Evolutionary conservation across 2,888 invertebrate genomes (phyloP), one percentile per base, ranked within the genome.

Genomic region (Spatulosminthurus flaviceps): DNA sequence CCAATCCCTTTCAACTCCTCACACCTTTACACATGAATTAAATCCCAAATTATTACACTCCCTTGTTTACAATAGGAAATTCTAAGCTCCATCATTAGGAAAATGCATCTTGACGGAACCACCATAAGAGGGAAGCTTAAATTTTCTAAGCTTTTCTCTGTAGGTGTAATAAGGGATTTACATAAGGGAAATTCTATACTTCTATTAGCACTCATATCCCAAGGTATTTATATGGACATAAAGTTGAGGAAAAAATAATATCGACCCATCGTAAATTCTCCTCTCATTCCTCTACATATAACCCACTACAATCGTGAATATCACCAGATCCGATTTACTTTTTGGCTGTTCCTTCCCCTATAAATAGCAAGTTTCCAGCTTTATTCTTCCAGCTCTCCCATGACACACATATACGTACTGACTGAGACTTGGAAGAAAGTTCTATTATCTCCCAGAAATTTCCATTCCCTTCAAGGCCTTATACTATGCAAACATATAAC

Each of bases 221-320:
- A 0, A 21, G 72, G 21, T 74, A 19, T 42, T 19, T 26, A 34
- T 21, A 64, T n/a, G 61, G 0, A 66, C 21, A 69, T 28, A 67
- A 67, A 60, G 60, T 77, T 60, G 19, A 60, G 42, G 26, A 43
- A 71, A 71, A 72, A 78, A 78, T 72, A 78, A 78, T 78, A 78
- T 78, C 78, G 78, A 78, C 78, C 78, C 34, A 42, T 78, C 78
- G 42, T 78, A 78, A 78, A 78, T 78, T 60, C 51, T 51, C 19
- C 51, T 51, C 51, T 51, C 51, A 51, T 51, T 51, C 51, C 51
- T 19, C n/a, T 51, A 51, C n/a, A 51, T n/a, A 41, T 41, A 51
- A 19, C 51, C 51, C 16, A 51, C 64, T 75, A 34, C 28, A 75
- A 75, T 64, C 75, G 61, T 64, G 75, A 75, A 75, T 75, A 75